Conservation (phyloP, 2,888 invertebrate genomes). For the Unio delphinus region DNA sequence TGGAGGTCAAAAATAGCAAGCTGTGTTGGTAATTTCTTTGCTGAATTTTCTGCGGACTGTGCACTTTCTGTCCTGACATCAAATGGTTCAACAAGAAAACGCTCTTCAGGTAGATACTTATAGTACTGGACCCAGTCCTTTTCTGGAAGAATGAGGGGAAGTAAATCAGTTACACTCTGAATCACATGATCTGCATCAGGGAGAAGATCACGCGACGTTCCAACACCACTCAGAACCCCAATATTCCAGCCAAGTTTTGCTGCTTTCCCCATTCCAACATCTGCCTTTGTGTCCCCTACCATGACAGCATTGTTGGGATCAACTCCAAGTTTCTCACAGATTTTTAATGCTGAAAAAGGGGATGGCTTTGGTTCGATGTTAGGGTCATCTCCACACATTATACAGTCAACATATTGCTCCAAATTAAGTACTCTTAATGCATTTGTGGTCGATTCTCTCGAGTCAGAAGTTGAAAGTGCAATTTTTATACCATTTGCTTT, state of each 20-base stretch:
- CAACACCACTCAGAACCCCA: conserved; percentile 71
- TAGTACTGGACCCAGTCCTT: conserved; percentile 58
- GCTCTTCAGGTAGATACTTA: conserved; percentile 40
- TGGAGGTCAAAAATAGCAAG: conserved; percentile 73
- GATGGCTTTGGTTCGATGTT: conserved; percentile 71
- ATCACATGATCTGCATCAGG: conserved; percentile 63
- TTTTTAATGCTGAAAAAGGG: conserved; percentile 70
- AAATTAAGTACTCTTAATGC: conserved; percentile 51
- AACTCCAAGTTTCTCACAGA: conserved; percentile 61
- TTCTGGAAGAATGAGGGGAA: conserved; percentile 61
- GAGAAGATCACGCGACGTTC: conserved; percentile 52
- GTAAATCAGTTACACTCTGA: conserved; percentile 61
- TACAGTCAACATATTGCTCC: conserved; percentile 65
- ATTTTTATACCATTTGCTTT: conserved; percentile 70
- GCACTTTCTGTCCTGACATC: background rate
- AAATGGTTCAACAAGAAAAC: background rate
- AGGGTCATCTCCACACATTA: conserved; percentile 73
- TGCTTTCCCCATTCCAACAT: conserved; percentile 71
- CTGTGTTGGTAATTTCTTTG: conserved; percentile 18
- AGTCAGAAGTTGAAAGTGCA: conserved; percentile 73
- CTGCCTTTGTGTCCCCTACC: conserved; percentile 73
- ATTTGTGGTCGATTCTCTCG: conserved; percentile 54
- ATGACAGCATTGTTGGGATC: conserved; percentile 66
- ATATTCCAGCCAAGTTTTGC: conserved; percentile 71
- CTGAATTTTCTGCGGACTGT: conserved; percentile 3